Percentiles rank a stretch among this genome's conserved stretches.
phyloP scores from a whole-genome alignment of 2,888 invertebrate genomes.

The Abrostola tripartita region DNA sequence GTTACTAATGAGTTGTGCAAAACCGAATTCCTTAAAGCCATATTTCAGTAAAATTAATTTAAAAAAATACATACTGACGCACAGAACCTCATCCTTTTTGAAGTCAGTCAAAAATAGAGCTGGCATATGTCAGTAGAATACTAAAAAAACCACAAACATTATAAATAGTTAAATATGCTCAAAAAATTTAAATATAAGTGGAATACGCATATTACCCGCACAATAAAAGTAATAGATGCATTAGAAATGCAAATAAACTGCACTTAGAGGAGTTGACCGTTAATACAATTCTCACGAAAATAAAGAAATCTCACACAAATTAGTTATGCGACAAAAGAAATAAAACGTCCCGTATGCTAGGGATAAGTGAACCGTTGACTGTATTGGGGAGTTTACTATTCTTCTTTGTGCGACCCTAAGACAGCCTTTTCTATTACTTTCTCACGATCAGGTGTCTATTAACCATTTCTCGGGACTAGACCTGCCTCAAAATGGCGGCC shows the following conservation, averaged over 20 bases:
- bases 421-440: constrained; percentile 63
- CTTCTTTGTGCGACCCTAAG: constrained; percentile 51
- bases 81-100: too few species aligned
- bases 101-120: neutral
- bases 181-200: neutral
- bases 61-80: too few species aligned
- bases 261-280: constrained; percentile 47
- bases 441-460: constrained; percentile 81
- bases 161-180: neutral
- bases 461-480: constrained; percentile 67
- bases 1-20: too few species aligned
- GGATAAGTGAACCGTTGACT: constrained; percentile 45
- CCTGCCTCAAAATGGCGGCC: constrained; percentile 72
- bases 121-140: neutral
- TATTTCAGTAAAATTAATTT: too few species aligned
- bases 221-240: constrained; percentile 9
- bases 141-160: neutral
- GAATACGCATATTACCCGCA: neutral
- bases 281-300: constrained; percentile 61
- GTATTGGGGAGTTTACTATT: constrained; percentile 59
- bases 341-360: constrained; percentile 43
- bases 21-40: too few species aligned
- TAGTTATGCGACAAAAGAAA: constrained; percentile 57
- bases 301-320: constrained; percentile 59
- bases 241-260: constrained; percentile 36